phyloP scores from a whole-genome alignment of 1,140 invertebrate species.

The Oedothorax gibbosus region DNA sequence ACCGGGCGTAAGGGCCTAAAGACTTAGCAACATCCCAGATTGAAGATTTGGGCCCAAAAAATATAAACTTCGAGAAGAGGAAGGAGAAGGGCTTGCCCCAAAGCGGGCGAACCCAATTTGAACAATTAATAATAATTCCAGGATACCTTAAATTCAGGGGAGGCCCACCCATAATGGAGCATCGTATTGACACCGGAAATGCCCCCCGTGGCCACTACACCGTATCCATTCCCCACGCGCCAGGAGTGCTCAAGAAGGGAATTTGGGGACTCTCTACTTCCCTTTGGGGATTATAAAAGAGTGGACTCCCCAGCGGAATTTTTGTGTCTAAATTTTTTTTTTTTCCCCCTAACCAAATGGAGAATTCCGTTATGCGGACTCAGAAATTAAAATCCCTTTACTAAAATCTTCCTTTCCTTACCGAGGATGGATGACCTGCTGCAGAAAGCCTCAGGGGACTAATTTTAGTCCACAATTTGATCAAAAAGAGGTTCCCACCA shows the following conservation, averaged over 20 bases:
- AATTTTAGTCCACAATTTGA: not conserved
- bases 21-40: too few species aligned
- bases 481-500: conserved; percentile 69
- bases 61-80: too few species aligned
- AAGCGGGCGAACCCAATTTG: too few species aligned
- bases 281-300: conserved; percentile 65
- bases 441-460: not conserved
- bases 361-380: conserved; percentile 69
- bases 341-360: conserved; percentile 70
- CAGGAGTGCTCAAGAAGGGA: not conserved
- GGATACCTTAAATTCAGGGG: not conserved
- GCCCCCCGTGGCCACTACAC: not conserved
- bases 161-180: not conserved
- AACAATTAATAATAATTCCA: not conserved
- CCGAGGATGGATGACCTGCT: conserved; percentile 69
- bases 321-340: conserved; percentile 70
- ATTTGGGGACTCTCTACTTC: conserved; percentile 65
- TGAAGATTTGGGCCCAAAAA: too few species aligned
- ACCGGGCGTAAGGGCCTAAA: too few species aligned
- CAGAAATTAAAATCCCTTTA: conserved; percentile 69
- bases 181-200: not conserved
- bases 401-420: conserved; percentile 70
- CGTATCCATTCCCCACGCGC: not conserved
- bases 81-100: too few species aligned
- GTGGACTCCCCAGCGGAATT: conserved; percentile 66